A percentile compares a stretch with the other conserved stretches of the same genome.
These are phyloP conservation scores for Drosophila lacicola DNA, from an alignment of 2,888 invertebrate species.

Conservation along the genomic window DNA sequence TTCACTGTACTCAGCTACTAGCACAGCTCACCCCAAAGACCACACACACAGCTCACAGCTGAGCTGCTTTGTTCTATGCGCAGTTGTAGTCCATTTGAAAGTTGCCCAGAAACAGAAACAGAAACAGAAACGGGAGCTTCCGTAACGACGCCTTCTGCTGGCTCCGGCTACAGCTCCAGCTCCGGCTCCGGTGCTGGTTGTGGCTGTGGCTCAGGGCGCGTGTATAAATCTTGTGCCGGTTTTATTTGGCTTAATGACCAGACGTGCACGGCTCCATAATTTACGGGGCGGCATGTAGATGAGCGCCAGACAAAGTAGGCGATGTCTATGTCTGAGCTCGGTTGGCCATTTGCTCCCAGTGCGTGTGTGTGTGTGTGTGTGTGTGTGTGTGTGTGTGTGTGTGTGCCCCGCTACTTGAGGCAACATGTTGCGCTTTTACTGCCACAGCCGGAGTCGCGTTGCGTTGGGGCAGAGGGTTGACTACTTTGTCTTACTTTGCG, in stretches of 20 bases:
- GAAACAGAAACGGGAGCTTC: constrained; percentile 40
- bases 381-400: constrained; percentile 6
- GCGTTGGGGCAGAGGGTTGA: constrained; percentile 30
- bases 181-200: constrained; percentile 3
- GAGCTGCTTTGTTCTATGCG: constrained; percentile 51
- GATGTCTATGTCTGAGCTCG: constrained; percentile 53
- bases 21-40: too few species aligned
- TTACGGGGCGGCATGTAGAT: constrained; percentile 78
- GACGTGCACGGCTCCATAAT: constrained; percentile 83
- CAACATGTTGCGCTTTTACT: constrained; percentile 78
- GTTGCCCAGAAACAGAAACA: constrained; percentile 47
- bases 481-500: constrained; percentile 77
- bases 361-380: constrained; percentile 14
- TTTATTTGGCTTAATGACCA: constrained; percentile 84
- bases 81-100: constrained; percentile 69
- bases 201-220: constrained; percentile 53
- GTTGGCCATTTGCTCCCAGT: constrained; percentile 15
- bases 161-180: not conserved
- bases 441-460: constrained; percentile 29
- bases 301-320: constrained; percentile 73
- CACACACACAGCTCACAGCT: not conserved
- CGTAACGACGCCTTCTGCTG: constrained; percentile 38
- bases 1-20: too few species aligned
- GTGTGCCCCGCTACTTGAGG: constrained; percentile 59
- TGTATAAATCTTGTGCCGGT: constrained; percentile 83